A percentile compares a stretch with the other conserved stretches of the same genome.
These are phyloP conservation scores for Ataeniobius toweri DNA, from an alignment of 2,797 vertebrate genomes.

Conservation along the genomic window DNA sequence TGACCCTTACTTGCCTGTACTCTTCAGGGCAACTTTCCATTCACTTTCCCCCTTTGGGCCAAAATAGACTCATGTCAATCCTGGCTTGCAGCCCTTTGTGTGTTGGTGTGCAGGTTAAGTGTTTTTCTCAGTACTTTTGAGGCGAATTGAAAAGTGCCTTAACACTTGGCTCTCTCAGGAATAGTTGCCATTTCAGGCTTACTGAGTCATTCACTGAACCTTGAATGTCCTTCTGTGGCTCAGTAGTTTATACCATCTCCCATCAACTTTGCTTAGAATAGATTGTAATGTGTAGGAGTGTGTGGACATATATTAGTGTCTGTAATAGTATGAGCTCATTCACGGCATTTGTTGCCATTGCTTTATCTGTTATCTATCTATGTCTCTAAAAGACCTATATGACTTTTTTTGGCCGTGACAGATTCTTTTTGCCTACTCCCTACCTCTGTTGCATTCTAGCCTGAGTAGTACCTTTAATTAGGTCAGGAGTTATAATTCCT, in stretches of 20 bases:
- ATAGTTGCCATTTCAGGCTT: slow-evolving; percentile 64
- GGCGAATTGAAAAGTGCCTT: slow-evolving; percentile 68
- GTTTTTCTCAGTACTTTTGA: slow-evolving; percentile 71
- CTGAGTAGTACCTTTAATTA: slow-evolving; percentile 36
- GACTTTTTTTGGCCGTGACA: slow-evolving; percentile 16
- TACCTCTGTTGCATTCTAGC: slow-evolving; percentile 27
- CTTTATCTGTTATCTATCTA: background rate
- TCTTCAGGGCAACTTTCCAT: slow-evolving; percentile 51
- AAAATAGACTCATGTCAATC: slow-evolving; percentile 56
- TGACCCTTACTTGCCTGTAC: slow-evolving; percentile 48
- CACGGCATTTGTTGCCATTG: background rate
- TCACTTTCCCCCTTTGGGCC: slow-evolving; percentile 47
- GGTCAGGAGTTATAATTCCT: slow-evolving; percentile 9
- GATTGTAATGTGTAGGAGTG: slow-evolving; percentile 10
- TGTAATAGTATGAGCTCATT: slow-evolving; percentile 12
- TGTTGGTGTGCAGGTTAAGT: slow-evolving; percentile 69
- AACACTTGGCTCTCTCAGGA: slow-evolving; percentile 62
- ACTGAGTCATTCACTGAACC: slow-evolving; percentile 64
- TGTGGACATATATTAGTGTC: slow-evolving; percentile 9
- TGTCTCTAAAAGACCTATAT: slow-evolving; percentile 6
- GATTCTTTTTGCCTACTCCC: background rate
- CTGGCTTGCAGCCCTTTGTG: slow-evolving; percentile 49
- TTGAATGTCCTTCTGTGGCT: slow-evolving; percentile 48
- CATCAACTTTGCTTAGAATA: slow-evolving; percentile 46
- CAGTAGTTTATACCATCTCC: slow-evolving; percentile 35